phyloP scores from a whole-genome alignment of 1,140 invertebrate genomes.

The Brachionus manjavacas region DNA sequence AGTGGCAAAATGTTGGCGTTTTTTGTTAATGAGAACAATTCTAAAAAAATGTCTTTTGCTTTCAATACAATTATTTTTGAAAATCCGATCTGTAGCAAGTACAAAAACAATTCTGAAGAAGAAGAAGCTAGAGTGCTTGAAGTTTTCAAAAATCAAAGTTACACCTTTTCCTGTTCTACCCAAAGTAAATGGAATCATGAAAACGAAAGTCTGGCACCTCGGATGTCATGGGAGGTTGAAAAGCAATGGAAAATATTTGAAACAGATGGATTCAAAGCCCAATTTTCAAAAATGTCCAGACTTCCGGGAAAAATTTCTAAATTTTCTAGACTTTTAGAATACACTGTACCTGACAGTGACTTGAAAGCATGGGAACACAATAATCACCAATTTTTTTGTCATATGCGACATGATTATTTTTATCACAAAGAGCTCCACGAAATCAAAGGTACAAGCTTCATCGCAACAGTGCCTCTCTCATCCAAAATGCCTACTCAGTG shows the following conservation, averaged over 20 bases:
- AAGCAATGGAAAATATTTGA: background rate
- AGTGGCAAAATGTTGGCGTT: background rate
- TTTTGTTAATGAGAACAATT: background rate
- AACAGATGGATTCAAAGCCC: background rate
- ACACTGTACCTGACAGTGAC: background rate
- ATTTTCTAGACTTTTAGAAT: background rate
- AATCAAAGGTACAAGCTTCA: background rate
- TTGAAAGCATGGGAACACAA: background rate
- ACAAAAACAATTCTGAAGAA: background rate
- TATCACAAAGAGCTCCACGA: background rate
- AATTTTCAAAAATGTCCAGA: background rate
- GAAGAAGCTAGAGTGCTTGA: background rate
- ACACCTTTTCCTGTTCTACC: background rate
- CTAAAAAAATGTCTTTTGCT: background rate
- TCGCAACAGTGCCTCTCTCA: background rate
- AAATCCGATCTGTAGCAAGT: background rate
- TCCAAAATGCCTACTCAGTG: background rate
- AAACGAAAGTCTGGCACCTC: background rate
- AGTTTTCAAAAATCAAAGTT: background rate
- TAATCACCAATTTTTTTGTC: constrained; percentile 14
- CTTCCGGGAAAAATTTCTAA: background rate
- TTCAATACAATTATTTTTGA: background rate
- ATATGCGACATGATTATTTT: background rate
- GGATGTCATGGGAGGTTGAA: background rate
- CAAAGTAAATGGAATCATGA: background rate